Base-by-base conservation (phyloP, 1,140 invertebrate genomes). In the Heliconius hewitsoni region DNA sequence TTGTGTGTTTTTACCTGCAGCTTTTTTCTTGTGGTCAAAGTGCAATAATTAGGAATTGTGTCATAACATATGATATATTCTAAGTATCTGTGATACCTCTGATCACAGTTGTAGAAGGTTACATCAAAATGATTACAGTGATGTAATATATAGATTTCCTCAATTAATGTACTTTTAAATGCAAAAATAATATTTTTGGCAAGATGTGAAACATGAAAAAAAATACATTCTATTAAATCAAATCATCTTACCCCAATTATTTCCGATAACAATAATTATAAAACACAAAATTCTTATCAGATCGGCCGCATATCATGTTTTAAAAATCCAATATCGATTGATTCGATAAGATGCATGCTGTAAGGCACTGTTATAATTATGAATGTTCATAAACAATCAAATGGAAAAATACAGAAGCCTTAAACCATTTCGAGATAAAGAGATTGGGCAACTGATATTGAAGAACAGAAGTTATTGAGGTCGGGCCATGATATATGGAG, bases 321-420 rank as follows among this genome's bases (percentile, higher is more conserved):
- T 66, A 34, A 42, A 75, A 66, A 75, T 66, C 34, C 74, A 75
- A 77, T 72, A 77, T 37, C 76, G 66, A 77, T 77, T 60, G 60
- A 75, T 60, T 16, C 39, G 74, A 75, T 75, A 75, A 75, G 19
- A 75, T 60, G 13, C 60, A 3, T 16, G 27, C 9, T 66, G 23
- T 66, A 66, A 66, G 60, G 11, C 60, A 30, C 23, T 66, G 60
- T 11, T 66, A 30, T 66, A 66, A 66, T 66, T 66, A 66, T 9
- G 60, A 66, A 8, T 30, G 13, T 66, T 66, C 60, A 66, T 66
- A 66, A 66, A 66, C 60, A 66, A 27, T 27, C 60, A 66, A 66
- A 66, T 66, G 60, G 27, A 16, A 13, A 66, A 66, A 66, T 66
- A 66, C 60, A 30, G 60, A 30, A 66, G 60, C 60, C 23, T 27